A percentile compares a stretch with the other conserved stretches of the same genome.
Evolutionary conservation across 2,888 invertebrate species (phyloP).

Genomic region (Tethea ocularis): DNA sequence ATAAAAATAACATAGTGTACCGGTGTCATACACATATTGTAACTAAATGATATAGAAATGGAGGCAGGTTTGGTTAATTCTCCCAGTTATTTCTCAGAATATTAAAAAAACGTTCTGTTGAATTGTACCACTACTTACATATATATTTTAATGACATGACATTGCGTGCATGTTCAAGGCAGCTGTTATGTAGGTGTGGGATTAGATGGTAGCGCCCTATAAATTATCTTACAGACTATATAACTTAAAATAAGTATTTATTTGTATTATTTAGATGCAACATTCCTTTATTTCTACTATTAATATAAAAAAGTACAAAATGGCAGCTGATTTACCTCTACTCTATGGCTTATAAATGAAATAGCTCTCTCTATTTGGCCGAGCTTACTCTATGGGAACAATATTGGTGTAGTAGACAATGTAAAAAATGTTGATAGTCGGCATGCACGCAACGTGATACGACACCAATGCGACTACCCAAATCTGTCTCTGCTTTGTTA

Average conservation of each 20-base stretch:
- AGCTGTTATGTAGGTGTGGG: conserved; percentile 67
- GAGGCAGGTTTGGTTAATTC: conserved; percentile 36
- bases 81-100: conserved; percentile 19
- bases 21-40: conserved; percentile 19
- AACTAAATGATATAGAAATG: conserved; percentile 27
- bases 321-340: conserved; percentile 68
- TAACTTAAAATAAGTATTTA: conserved; percentile 46
- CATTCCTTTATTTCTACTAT: conserved; percentile 48
- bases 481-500: conserved; percentile 50
- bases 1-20: conserved; percentile 15
- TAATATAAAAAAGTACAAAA: conserved; percentile 58
- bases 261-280: conserved; percentile 44
- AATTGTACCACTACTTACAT: conserved; percentile 20
- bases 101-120: conserved; percentile 27
- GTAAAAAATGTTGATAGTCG: conserved; percentile 46
- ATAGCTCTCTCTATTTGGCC: conserved; percentile 59
- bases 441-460: conserved; percentile 57
- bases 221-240: conserved; percentile 20
- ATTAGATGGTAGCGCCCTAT: conserved; percentile 52
- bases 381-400: conserved; percentile 81
- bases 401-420: conserved; percentile 67
- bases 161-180: conserved; percentile 68
- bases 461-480: conserved; percentile 17
- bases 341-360: conserved; percentile 49
- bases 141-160: conserved; percentile 26